phyloP scores from a whole-genome alignment of 2,797 vertebrate species.

The Chaetophractus vellerosus region DNA sequence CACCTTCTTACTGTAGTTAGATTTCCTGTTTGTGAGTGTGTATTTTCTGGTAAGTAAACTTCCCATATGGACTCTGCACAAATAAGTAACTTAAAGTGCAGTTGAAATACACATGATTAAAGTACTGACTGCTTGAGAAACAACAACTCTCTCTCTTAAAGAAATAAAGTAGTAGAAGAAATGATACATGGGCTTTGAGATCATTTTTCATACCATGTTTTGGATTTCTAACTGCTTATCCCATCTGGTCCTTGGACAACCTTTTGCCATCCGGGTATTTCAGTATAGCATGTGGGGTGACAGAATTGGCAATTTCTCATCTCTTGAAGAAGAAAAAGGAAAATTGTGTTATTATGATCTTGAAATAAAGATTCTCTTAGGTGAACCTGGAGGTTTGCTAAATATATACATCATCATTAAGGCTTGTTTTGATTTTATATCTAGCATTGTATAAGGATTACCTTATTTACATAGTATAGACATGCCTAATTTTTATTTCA shows the following conservation, averaged over 20 bases:
- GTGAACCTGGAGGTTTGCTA: constrained; percentile 40
- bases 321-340: background rate
- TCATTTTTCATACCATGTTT: background rate
- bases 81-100: constrained; percentile 1
- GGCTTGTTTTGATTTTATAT: constrained; percentile 64
- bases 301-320: constrained; percentile 51
- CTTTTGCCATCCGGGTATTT: background rate
- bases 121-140: constrained; percentile 19
- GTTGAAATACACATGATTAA: background rate
- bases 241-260: constrained; percentile 55
- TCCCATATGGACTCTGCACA: constrained; percentile 47
- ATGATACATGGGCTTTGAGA: background rate
- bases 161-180: constrained; percentile 1
- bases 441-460: constrained; percentile 32
- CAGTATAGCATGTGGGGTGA: background rate
- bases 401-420: constrained; percentile 43
- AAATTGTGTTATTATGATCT: background rate
- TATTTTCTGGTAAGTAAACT: constrained; percentile 85
- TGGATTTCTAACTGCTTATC: constrained; percentile 21
- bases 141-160: background rate
- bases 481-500: constrained; percentile 51
- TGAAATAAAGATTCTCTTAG: constrained; percentile 52
- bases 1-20: constrained; percentile 88
- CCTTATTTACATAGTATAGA: constrained; percentile 36
- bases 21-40: constrained; percentile 90